Base-by-base conservation (phyloP, 2,888 invertebrate species). In the Trichogramma dendrolimi region DNA sequence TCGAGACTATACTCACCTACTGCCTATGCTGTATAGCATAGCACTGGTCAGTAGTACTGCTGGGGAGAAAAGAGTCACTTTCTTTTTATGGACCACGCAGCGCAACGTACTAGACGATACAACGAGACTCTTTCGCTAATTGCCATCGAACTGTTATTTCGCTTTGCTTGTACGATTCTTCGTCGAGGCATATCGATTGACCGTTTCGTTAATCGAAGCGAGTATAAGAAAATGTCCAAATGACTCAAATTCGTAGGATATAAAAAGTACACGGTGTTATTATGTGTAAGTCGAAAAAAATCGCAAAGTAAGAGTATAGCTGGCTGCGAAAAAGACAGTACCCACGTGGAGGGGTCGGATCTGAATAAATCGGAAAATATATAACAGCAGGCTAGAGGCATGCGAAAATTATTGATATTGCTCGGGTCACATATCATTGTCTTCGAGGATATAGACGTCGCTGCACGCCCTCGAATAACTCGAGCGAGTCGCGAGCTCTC, bases 331-430 rank as follows among this genome's bases (percentile, higher is more conserved):
- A 49, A 40, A 48, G 54, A 65, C 61, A 60, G 54, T 62, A 65
- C 64, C 63, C 66, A 65, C 60, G 62, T 64, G 57, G 57, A 58
- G 58, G 64, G 65, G 66, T 65, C 42, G 47, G 49, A 61, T 59
- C 64, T 62, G 50, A 59, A 58, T 61, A 59, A 63, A 69, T 66
- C 69, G 67, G 67, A 68, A 69, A 72, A 73, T 72, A 72, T 73
- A 74, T 70, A 73, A 67, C 66, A 27, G 27, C 27, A 27, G 27
- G 27, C 27, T 27, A 74, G 73, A 75, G 76, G 76, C 77, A 78
- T 77, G 78, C 69, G 77, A 78, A 78, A 78, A 78, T 78, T 78
- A 78, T 78, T 78, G 77, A 78, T 79, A 79, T 77, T 75, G 73
- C 77, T 69, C 64, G 71, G 73, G 73, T 76, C 77, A 78, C 79